Conservation (phyloP, 2,888 invertebrate species). For the Malthinus seriepunctatus region DNA sequence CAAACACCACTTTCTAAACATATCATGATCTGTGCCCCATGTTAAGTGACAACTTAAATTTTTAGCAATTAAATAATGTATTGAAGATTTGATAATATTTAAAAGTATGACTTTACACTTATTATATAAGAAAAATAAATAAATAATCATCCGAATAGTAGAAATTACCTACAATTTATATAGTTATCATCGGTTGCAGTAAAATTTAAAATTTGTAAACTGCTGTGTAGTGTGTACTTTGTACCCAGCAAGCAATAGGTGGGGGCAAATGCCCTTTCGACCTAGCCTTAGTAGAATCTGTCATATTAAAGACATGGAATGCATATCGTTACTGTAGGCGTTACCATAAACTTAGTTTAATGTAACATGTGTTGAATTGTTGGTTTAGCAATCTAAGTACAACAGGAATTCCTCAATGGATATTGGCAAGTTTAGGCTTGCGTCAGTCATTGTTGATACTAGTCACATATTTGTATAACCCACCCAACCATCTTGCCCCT, state of each 20-base stretch:
- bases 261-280: conserved; percentile 36
- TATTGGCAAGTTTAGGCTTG: conserved; percentile 35
- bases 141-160: conserved; percentile 35
- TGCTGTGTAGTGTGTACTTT: conserved; percentile 32
- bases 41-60: conserved; percentile 64
- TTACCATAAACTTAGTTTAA: conserved; percentile 50
- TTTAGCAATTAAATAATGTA: conserved; percentile 54
- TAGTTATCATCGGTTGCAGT: conserved; percentile 35
- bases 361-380: conserved; percentile 54
- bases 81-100: conserved; percentile 57
- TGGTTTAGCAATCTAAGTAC: conserved; percentile 53
- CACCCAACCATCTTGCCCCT: conserved; percentile 56
- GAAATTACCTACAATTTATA: conserved; percentile 37
- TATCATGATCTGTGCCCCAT: conserved; percentile 81
- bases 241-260: conserved; percentile 44
- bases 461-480: conserved; percentile 56
- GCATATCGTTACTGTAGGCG: conserved; percentile 54
- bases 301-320: conserved; percentile 51
- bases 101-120: conserved; percentile 55
- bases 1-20: conserved; percentile 77
- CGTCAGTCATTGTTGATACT: conserved; percentile 53
- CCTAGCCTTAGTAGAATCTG: conserved; percentile 54
- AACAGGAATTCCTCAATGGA: conserved; percentile 41
- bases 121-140: conserved; percentile 41
- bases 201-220: conserved; percentile 39